Evolutionary conservation across 2,888 invertebrate species (phyloP), one percentile per base, ranked within the genome.

Genomic region (Lasioglossum pauxillum): DNA sequence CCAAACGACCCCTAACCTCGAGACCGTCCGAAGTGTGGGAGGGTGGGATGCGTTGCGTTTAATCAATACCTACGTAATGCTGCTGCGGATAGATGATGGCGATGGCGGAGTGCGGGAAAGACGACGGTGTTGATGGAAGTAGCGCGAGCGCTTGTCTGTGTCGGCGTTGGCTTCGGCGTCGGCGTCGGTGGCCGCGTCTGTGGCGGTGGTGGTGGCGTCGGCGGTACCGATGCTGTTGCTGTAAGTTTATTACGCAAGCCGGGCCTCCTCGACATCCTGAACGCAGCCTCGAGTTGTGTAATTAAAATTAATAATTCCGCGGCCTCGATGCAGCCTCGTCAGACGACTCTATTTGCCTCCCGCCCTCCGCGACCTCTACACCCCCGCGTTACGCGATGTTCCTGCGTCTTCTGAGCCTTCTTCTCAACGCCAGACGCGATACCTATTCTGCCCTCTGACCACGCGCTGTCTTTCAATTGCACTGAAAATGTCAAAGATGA

Each of bases 61-160:
- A 95, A 94, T 95, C 94, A 94, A 94, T 94, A 94, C 93, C 92
- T 90, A 89, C 91, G 93, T 92, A 91, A 92, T 92, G 91, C 91
- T 79, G 89, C 78, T 89, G 89, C 89, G 90, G 92, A 92, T 92
- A 90, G 92, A 91, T 92, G 91, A 91, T 87, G 90, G 91, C 90
- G 87, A 84, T 88, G 89, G 86, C 60, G 87, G 89, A 71, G 87
- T 79, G 69, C 35, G 75, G 86, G 53, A 86, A 86, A 74, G 89
- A 83, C 71, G 84, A 83, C 71, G 84, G 83, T 73, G 84, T 79
- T 84, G 84, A 88, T 79, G 89, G 89, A 86, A 85, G 82, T 80
- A 69, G 82, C 78, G 80, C 35, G 67, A 79, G 78, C 35, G 67
- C 80, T 53, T 53, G 90, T 86, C 72, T 75, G 71, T 75, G 83